These are phyloP conservation scores for Chaetodon trifascialis DNA, from an alignment of 2,113 vertebrate species.

Conservation along the genomic window DNA sequence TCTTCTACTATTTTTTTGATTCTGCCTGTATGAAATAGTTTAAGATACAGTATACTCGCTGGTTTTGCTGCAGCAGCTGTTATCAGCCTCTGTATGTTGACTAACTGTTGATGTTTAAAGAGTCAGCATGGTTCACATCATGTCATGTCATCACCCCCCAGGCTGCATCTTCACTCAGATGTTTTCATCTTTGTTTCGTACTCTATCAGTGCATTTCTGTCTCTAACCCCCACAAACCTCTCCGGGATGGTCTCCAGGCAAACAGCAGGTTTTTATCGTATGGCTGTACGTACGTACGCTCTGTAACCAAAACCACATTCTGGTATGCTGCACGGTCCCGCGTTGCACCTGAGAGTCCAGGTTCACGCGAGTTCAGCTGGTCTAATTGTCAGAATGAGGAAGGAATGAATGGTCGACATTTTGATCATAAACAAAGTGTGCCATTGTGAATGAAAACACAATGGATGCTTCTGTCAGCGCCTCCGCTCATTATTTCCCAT, in stretches of 20 bases:
- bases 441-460: constrained; percentile 71
- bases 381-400: constrained; percentile 62
- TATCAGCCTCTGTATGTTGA: no score
- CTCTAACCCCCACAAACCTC: background rate
- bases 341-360: constrained; percentile 55
- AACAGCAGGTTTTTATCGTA: background rate
- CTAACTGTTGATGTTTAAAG: no score
- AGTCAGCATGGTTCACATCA: no score
- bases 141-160: no score
- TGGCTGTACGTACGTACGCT: background rate
- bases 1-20: no score
- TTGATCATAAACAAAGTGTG: constrained; percentile 75
- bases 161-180: background rate
- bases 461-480: constrained; percentile 65
- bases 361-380: constrained; percentile 57
- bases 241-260: background rate
- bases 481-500: constrained; percentile 65
- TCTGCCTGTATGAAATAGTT: background rate
- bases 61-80: background rate
- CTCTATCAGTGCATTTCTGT: background rate
- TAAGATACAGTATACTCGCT: background rate
- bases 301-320: constrained; percentile 38
- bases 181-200: background rate
- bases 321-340: constrained; percentile 18
- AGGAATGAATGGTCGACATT: constrained; percentile 65